These are phyloP conservation scores for Chironomus tentans DNA, from an alignment of 2,888 invertebrate species.

Conservation along the genomic window DNA sequence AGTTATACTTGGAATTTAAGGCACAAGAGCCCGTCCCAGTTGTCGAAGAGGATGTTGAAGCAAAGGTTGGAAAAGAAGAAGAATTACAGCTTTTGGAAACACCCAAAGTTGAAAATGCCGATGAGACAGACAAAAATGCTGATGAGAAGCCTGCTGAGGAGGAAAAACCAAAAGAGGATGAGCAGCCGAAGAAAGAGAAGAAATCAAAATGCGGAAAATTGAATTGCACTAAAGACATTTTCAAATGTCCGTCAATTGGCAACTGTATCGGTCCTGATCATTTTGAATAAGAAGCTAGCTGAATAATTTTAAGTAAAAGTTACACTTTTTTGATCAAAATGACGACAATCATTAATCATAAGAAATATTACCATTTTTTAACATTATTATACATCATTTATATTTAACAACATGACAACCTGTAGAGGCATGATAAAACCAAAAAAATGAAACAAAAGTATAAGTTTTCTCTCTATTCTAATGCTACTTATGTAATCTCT, in stretches of 20 bases:
- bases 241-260: slow-evolving; percentile 17
- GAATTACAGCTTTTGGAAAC: slow-evolving; percentile 13
- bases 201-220: not conserved
- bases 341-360: not conserved
- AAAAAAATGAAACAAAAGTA: not conserved
- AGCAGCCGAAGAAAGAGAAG: not conserved
- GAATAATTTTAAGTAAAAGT: no score
- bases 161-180: not conserved
- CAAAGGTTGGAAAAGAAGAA: not conserved
- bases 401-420: not conserved
- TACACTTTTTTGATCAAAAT: not conserved
- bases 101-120: not conserved
- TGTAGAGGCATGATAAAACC: slow-evolving; percentile 1
- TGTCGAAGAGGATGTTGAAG: slow-evolving; percentile 8
- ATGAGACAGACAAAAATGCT: slow-evolving; percentile 1
- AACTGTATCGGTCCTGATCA: slow-evolving; percentile 15
- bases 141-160: slow-evolving; percentile 5
- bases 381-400: not conserved
- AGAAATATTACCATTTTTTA: not conserved
- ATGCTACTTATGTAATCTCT: not conserved
- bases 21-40: not conserved
- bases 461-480: not conserved
- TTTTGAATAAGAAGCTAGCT: not conserved
- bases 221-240: not conserved
- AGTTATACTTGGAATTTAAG: not conserved